Conservation (phyloP, 2,113 vertebrate genomes). For the Pituophis catenifer region DNA sequence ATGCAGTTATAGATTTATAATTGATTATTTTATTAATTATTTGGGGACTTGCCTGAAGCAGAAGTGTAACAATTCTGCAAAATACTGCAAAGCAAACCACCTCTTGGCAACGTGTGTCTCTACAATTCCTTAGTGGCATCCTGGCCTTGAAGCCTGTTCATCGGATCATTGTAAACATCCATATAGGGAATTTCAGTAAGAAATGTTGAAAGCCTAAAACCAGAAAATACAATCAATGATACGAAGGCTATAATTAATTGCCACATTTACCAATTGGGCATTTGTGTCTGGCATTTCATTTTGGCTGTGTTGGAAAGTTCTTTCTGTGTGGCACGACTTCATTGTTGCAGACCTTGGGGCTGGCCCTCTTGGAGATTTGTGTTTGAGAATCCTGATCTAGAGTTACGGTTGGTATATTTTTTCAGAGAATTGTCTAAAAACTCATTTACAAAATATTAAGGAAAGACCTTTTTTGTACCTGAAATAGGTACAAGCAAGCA, state of each 20-base stretch:
- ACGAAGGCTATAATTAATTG: background rate
- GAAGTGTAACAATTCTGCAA: slow-evolving; percentile 80
- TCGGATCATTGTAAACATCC: background rate
- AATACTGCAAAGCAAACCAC: slow-evolving; percentile 76
- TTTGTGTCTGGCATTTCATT: background rate
- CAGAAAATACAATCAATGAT: slow-evolving; percentile 26
- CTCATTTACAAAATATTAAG: accelerated
- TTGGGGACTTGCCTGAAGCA: slow-evolving; percentile 81
- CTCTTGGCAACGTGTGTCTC: slow-evolving; percentile 62
- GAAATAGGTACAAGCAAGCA: background rate
- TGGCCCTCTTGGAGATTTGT: background rate
- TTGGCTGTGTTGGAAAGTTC: background rate
- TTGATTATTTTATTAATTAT: background rate
- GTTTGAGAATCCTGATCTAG: background rate
- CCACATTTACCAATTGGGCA: background rate
- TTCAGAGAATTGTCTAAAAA: background rate
- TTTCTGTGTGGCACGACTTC: background rate
- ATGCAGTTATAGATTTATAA: background rate
- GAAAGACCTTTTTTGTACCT: background rate
- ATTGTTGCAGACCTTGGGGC: background rate
- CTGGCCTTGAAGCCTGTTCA: accelerated
- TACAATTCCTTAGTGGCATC: slow-evolving; percentile 53
- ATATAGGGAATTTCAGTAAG: background rate
- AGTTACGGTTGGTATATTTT: background rate
- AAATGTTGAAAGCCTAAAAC: slow-evolving; percentile 37